phyloP scores from a whole-genome alignment of 2,113 vertebrate species.

The Corythaeola cristata region DNA sequence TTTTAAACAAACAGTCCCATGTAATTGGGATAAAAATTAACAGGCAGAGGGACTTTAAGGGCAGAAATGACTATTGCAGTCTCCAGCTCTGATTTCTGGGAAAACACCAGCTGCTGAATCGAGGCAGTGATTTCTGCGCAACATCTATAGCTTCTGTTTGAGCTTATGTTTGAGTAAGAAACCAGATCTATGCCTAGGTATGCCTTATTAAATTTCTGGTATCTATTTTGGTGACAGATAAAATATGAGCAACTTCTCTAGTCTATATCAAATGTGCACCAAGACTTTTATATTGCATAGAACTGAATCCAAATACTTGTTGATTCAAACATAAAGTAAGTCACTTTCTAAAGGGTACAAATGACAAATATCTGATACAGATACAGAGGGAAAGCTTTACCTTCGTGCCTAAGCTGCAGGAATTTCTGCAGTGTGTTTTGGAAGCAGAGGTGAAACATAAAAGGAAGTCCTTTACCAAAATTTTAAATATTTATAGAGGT shows the following conservation, averaged over 20 bases:
- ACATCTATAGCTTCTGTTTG: not conserved
- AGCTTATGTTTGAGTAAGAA: not conserved
- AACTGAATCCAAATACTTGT: not conserved
- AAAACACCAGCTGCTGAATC: not conserved
- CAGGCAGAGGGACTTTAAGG: not conserved
- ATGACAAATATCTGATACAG: not conserved
- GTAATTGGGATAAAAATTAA: constrained; percentile 23
- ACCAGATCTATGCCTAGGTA: not conserved
- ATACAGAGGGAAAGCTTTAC: not conserved
- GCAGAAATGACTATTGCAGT: not conserved
- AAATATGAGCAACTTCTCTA: not conserved
- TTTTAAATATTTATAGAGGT: constrained; percentile 17
- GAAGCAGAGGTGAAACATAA: not conserved
- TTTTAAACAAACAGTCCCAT: not conserved
- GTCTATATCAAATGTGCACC: not conserved
- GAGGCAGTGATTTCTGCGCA: not conserved
- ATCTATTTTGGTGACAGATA: not conserved
- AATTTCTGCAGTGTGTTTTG: not conserved
- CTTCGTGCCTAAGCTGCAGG: not conserved
- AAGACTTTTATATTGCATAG: not conserved
- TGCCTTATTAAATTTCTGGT: not conserved
- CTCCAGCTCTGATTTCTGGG: constrained; percentile 22
- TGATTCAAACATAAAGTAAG: not conserved
- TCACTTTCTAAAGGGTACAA: not conserved
- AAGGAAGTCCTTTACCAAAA: not conserved